Percentiles rank a stretch among this genome's conserved stretches.
These are phyloP conservation scores for Sceloporus tristichus DNA, from an alignment of 2,113 vertebrate species.

Conservation along the genomic window DNA sequence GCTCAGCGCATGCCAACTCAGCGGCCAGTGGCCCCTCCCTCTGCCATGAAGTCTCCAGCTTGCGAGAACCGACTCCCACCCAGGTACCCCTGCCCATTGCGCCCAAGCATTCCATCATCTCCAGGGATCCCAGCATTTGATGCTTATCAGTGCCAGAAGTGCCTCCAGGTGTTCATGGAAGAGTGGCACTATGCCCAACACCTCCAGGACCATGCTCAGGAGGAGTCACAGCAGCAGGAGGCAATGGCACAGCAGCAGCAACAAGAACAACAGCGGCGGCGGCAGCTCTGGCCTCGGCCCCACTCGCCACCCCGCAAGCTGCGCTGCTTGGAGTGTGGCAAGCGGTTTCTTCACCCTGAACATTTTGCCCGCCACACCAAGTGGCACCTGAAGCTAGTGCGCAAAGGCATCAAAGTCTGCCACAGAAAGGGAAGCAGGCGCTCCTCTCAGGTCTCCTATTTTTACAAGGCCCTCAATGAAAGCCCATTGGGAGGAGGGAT, in stretches of 20 bases:
- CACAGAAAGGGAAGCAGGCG: conserved; percentile 3
- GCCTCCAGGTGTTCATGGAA: conserved; percentile 44
- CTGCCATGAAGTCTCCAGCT: neutral
- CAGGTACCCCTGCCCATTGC: conserved; percentile 3
- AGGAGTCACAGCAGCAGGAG: neutral
- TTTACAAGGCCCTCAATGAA: conserved; percentile 6
- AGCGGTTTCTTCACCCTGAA: conserved; percentile 19
- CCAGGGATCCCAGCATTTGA: neutral
- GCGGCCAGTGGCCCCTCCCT: neutral
- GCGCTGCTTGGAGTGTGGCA: conserved; percentile 46
- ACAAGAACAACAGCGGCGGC: neutral
- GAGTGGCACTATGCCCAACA: conserved; percentile 45
- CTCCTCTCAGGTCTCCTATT: neutral
- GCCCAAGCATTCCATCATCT: rapidly evolving
- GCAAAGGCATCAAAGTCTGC: conserved; percentile 17
- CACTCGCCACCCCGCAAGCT: conserved; percentile 27
- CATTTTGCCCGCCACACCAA: conserved; percentile 43
- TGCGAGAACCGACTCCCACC: conserved; percentile 20
- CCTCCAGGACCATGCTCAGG: conserved; percentile 8
- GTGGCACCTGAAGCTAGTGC: conserved; percentile 51
- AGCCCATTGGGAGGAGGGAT: neutral
- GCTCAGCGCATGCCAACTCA: neutral
- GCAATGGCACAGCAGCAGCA: neutral
- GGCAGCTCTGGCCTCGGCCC: rapidly evolving
- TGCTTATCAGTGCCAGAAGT: conserved; percentile 36